phyloP scores from a whole-genome alignment of 2,888 invertebrate species.

The Xestia ashworthii region DNA sequence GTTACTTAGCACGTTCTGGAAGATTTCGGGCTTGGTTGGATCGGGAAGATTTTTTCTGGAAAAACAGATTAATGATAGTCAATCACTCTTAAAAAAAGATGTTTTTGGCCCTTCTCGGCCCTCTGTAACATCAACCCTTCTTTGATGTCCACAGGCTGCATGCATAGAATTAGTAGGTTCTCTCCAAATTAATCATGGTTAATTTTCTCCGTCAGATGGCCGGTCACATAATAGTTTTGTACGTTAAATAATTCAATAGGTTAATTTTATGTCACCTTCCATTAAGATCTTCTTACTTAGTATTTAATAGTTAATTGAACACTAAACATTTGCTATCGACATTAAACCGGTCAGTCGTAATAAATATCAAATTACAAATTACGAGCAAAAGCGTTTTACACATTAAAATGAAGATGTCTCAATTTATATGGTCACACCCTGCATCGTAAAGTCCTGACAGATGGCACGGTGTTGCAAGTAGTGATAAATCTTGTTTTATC shows the following conservation, averaged over 20 bases:
- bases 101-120: neutral
- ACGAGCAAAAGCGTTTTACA: neutral
- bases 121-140: neutral
- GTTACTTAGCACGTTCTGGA: neutral
- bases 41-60: neutral
- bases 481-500: constrained; percentile 28
- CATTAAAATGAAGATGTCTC: neutral
- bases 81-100: no score
- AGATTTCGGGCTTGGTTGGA: neutral
- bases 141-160: neutral
- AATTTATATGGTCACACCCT: constrained; percentile 10
- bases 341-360: constrained; percentile 13
- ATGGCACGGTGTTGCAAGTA: constrained; percentile 31
- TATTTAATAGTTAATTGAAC: constrained; percentile 3
- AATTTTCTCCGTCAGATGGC: neutral
- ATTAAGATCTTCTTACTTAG: neutral
- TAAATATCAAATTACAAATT: constrained; percentile 14
- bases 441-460: constrained; percentile 18
- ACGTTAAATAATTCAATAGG: neutral
- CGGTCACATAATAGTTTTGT: neutral
- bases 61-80: neutral
- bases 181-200: neutral
- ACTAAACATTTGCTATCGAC: neutral
- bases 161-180: neutral
- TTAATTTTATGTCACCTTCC: neutral